These are phyloP conservation scores for Aspidapion aeneum DNA, from an alignment of 2,888 invertebrate genomes.

Conservation along the genomic window DNA sequence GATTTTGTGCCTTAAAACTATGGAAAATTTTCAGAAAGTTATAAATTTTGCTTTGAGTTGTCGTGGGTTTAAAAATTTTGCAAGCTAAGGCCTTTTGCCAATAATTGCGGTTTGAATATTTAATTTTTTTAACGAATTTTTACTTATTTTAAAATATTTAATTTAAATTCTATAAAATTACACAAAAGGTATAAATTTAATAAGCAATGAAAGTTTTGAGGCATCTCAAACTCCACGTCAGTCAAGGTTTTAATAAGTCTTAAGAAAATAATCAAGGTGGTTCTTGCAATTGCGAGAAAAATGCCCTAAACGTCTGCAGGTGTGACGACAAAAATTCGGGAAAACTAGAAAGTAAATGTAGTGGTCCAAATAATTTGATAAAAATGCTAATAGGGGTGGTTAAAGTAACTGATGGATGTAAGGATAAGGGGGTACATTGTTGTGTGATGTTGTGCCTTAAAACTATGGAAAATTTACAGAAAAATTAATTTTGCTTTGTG, in stretches of 20 bases:
- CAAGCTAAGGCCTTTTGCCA: no score
- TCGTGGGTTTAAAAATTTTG: slow-evolving; percentile 41
- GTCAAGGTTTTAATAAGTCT: no score
- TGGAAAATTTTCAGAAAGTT: slow-evolving; percentile 53
- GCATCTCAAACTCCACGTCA: no score
- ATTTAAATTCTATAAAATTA: no score
- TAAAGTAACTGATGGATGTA: slow-evolving; percentile 27
- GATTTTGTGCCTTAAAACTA: slow-evolving; percentile 78
- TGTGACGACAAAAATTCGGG: slow-evolving; percentile 6
- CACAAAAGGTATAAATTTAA: no score
- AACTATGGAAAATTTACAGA: slow-evolving; percentile 58
- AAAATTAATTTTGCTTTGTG: slow-evolving; percentile 42
- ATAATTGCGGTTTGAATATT: neutral
- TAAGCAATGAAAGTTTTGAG: no score
- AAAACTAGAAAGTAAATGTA: slow-evolving; percentile 6
- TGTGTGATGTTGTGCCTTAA: slow-evolving; percentile 84
- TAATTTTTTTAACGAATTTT: neutral
- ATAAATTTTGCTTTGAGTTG: slow-evolving; percentile 43
- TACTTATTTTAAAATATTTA: neutral
- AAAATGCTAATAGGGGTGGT: slow-evolving; percentile 22
- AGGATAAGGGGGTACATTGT: slow-evolving; percentile 51
- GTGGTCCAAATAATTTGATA: slow-evolving; percentile 22
- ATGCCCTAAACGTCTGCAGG: slow-evolving; percentile 10
- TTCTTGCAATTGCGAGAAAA: neutral
- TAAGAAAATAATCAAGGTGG: neutral